phyloP scores from a whole-genome alignment of 2,113 vertebrate genomes.

The Xenotilapia longispinis region DNA sequence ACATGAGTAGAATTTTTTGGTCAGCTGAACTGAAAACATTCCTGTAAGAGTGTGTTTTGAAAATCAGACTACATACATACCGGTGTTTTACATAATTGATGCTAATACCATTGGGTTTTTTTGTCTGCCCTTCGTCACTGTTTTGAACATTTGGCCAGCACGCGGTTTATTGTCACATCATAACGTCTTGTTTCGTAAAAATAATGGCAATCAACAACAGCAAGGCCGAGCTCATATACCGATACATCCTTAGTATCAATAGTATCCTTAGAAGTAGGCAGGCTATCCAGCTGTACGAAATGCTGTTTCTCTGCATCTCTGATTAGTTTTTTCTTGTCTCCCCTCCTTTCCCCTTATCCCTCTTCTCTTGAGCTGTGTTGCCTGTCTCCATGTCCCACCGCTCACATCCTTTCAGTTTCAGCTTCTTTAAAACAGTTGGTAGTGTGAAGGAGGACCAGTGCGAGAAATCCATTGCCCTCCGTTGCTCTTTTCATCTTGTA shows the following conservation, averaged over 20 bases:
- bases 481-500: not conserved
- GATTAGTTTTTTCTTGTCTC: not conserved
- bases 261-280: not conserved
- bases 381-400: not conserved
- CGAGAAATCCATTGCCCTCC: not conserved
- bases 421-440: constrained; percentile 20
- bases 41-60: not conserved
- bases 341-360: not conserved
- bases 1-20: not conserved
- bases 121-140: not conserved
- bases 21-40: not conserved
- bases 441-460: not conserved
- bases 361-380: not conserved
- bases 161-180: not conserved
- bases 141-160: not conserved
- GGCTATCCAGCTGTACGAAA: not conserved
- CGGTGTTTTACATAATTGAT: not conserved
- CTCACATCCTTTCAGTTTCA: not conserved
- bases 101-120: not conserved
- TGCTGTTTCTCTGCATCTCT: not conserved
- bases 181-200: not conserved
- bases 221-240: not conserved
- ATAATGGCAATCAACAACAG: not conserved
- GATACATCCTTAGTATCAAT: not conserved
- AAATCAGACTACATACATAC: not conserved